Conservation (phyloP, 2,888 invertebrate genomes). For the Idaea biselata region DNA sequence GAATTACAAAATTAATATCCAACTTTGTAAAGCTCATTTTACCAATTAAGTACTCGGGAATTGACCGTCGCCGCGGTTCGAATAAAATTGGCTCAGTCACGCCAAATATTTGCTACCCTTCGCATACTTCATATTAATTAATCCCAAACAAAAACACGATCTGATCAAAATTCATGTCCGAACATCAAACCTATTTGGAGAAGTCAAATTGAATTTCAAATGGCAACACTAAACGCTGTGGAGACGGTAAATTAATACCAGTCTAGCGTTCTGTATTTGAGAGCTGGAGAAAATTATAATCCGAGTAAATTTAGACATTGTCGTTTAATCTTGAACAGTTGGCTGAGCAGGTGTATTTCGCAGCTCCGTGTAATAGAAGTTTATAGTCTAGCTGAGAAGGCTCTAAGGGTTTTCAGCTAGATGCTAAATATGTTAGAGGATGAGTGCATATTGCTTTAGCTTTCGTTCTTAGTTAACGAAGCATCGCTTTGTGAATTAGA, state of each 20-base stretch:
- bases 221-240: slow-evolving; percentile 32
- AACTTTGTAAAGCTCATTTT: not conserved
- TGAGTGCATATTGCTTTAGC: not conserved
- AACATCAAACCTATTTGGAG: slow-evolving; percentile 35
- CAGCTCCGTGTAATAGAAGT: not conserved
- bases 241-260: slow-evolving; percentile 37
- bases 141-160: slow-evolving; percentile 26
- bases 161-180: slow-evolving; percentile 41
- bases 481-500: too few relatives aligned
- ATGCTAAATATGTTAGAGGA: not conserved
- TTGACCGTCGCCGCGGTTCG: not conserved
- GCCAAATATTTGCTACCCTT: slow-evolving; percentile 6
- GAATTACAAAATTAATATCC: not conserved
- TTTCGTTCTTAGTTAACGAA: not conserved
- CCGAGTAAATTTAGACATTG: slow-evolving; percentile 11
- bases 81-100: slow-evolving; percentile 4
- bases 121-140: slow-evolving; percentile 20
- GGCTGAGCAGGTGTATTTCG: slow-evolving; percentile 11
- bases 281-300: slow-evolving; percentile 12
- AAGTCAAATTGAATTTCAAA: slow-evolving; percentile 49
- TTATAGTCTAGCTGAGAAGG: not conserved
- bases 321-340: slow-evolving; percentile 5
- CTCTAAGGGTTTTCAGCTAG: not conserved
- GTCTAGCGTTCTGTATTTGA: slow-evolving; percentile 20
- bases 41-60: not conserved